Base-by-base conservation (phyloP, 2,797 vertebrate species). In the Cottoperca gobio region DNA sequence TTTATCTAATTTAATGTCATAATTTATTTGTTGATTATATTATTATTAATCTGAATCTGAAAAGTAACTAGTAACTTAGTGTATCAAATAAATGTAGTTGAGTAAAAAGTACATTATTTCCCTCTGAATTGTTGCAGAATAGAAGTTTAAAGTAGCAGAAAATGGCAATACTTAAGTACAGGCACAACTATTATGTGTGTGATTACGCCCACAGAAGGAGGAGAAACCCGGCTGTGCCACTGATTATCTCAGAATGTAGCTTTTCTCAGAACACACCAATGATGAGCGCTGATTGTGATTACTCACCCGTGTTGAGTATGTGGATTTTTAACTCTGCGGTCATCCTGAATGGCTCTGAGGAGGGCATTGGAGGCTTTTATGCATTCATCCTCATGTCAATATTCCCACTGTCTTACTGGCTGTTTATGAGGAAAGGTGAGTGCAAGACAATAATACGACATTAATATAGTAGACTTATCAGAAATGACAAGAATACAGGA, bases 401-500 rank as follows among this genome's bases (percentile, higher is more conserved):
- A 24, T 73, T 91, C 13, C 88, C 87, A 12, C 55, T 91, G 42
- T 84, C 67, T 55, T 88, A 65, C 69, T 89, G 87, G 83, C 64
- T 92, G 53, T 81, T 85, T 45, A 64, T 17, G 26, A 84, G 33
- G 23, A 86, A 70, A 85, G 90, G 88, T 91, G 81, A 91, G 93
- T 55, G 9, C 10, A 55, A 48, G 2, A 10, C 4, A 21, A 5
- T 9, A 26, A 7, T 2, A n/a, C 17, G 6, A 19, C 5, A 21
- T 59, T 14, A 13, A 46, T 26, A 17, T 4, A 10, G 17, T 11
- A 58, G 14, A 73, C 10, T 8, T 43, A 7, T 52, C 2, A n/a
- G 17, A 26, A 11, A 21, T 19, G 35, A 28, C 13, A 55, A 28
- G 4, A 68, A 46, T 39, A n/a, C 21, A 48, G 14, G 16, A 40